These are phyloP conservation scores for Willowsia nigromaculata DNA, from an alignment of 2,888 invertebrate genomes.

Conservation along the genomic window DNA sequence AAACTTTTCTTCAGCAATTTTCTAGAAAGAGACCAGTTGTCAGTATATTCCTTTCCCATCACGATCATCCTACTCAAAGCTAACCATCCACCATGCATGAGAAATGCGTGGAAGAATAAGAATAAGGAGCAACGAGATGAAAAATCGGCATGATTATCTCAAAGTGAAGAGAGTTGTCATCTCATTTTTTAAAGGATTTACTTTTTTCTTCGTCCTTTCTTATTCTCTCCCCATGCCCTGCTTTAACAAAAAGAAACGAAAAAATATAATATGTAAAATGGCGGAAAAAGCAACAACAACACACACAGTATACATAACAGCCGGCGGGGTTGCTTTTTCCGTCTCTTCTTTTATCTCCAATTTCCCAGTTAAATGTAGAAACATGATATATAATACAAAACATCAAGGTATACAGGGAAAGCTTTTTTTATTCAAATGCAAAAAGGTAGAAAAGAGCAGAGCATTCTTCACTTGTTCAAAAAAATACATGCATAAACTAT, in stretches of 20 bases:
- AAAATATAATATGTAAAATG: neutral
- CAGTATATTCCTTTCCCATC: conserved; percentile 4
- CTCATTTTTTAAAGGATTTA: conserved; percentile 76
- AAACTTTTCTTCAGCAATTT: conserved; percentile 23
- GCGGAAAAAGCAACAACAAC: neutral
- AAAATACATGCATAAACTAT: neutral
- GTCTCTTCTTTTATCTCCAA: neutral
- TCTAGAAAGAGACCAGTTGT: conserved; percentile 10
- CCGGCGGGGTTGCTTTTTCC: neutral
- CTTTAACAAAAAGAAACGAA: neutral
- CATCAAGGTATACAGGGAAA: conserved; percentile 9
- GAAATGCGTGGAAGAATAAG: conserved; percentile 10
- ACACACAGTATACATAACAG: neutral
- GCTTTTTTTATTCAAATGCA: conserved; percentile 42
- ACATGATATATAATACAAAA: conserved; percentile 19
- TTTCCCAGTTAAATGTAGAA: conserved; percentile 19
- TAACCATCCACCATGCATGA: neutral
- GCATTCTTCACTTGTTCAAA: neutral
- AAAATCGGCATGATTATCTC: conserved; percentile 78
- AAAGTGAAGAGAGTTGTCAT: conserved; percentile 74
- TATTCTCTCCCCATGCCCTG: neutral
- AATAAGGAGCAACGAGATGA: conserved; percentile 66
- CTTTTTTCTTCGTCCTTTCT: conserved; percentile 13
- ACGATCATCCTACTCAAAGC: neutral
- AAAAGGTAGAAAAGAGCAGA: conserved; percentile 40